Evolutionary conservation across 2,888 invertebrate genomes (phyloP), one percentile per base, ranked within the genome.

Genomic region (Cryptocephalus primarius): DNA sequence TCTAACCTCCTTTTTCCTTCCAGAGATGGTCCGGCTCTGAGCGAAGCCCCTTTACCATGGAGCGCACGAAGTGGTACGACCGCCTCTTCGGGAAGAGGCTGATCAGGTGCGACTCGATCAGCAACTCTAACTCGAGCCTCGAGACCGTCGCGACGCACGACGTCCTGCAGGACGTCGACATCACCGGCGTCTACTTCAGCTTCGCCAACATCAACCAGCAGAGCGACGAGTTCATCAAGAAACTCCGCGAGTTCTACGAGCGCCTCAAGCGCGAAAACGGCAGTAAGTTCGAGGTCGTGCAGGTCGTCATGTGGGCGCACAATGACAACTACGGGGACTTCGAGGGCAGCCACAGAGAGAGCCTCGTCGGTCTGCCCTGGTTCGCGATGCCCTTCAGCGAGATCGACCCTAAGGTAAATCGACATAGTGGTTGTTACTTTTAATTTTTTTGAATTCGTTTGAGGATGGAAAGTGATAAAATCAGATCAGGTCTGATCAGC

Each of bases 221-320:
- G 41, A 79, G 79, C 72, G 83, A 83, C 61, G 83, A 83, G 60
- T 80, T 82, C 53, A 78, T 80, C 11, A 75, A 78, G 53, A 78
- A 80, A 56, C 68, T 83, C 58, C 72, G 75, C 53, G 77, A 80
- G 48, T 69, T 83, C 33, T 81, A 76, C 56, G 74, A 70, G 47
- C 60, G 65, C 45, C 51, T 67, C 42, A 67, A 62, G 46, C 60
- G 57, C n/a, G 66, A 63, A 2, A 57, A 56, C 44, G 48, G 49
- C 11, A 76, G 75, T 47, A 70, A 71, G 43, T 65, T 83, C 63
- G 78, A 77, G 61, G 78, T 83, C 9, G 77, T 83, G 43, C 82
- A 83, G 63, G 80, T 83, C 55, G 82, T 83, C 45, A 66, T 83
- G 55, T 83, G 82, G 83, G 82, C 80, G 67, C 67, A 82, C 72